Percentiles rank a stretch among this genome's conserved stretches.
Conservation (phyloP, 2,888 invertebrate species). For the Erebia aethiops region DNA sequence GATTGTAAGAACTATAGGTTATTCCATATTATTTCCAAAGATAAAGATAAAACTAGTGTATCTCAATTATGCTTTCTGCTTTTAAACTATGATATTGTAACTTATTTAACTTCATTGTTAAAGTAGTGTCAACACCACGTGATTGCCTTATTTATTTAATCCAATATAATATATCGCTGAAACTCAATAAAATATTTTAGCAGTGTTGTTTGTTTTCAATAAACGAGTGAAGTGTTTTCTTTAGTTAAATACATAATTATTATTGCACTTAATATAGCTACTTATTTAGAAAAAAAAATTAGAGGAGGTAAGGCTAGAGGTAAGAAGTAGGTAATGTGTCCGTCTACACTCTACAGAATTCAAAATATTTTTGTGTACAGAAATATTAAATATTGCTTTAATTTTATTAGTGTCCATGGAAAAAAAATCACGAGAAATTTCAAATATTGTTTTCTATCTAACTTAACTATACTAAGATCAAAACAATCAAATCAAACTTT, state of each 20-base stretch:
- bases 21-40: slow-evolving; percentile 67
- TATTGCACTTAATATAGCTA: no score
- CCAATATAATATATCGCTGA: slow-evolving; percentile 74
- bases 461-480: no score
- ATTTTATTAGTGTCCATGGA: no score
- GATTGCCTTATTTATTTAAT: slow-evolving; percentile 80
- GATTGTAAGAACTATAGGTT: slow-evolving; percentile 48
- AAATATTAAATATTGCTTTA: no score
- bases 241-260: neutral
- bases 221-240: neutral
- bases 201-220: slow-evolving; percentile 54
- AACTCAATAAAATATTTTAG: slow-evolving; percentile 80
- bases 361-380: no score
- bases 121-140: slow-evolving; percentile 76
- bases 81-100: slow-evolving; percentile 67
- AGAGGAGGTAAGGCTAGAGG: no score
- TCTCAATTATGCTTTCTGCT: slow-evolving; percentile 72
- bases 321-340: no score
- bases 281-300: no score
- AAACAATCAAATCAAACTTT: no score
- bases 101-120: slow-evolving; percentile 63
- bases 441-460: no score
- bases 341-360: no score
- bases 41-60: slow-evolving; percentile 74
- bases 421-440: no score